These are phyloP conservation scores for Thinocorus orbignyianus DNA, from an alignment of 2,113 vertebrate species.

Conservation along the genomic window DNA sequence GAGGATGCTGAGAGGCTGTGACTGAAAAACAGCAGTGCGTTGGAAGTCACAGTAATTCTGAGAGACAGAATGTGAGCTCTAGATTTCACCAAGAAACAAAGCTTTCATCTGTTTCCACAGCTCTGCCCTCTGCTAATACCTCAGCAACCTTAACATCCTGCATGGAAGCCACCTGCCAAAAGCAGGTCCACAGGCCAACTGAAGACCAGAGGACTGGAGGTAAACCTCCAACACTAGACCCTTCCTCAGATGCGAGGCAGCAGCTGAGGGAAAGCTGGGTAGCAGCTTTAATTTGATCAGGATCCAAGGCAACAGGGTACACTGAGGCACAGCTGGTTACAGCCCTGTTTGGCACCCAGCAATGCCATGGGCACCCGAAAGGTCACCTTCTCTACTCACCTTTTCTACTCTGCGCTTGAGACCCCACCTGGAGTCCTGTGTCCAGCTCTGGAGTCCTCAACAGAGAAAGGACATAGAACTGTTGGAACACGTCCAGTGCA, in stretches of 20 bases:
- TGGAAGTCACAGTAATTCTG: background rate
- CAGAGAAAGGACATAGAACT: too few relatives aligned
- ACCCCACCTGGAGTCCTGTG: too few relatives aligned
- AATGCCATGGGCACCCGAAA: accelerated
- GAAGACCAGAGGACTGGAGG: background rate
- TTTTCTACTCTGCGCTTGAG: too few relatives aligned
- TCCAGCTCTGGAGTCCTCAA: too few relatives aligned
- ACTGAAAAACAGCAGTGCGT: background rate
- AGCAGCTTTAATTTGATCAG: accelerated
- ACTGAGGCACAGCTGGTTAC: background rate
- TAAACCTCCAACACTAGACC: background rate
- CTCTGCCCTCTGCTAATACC: background rate
- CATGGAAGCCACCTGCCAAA: background rate
- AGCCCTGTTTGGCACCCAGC: accelerated
- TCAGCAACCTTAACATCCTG: background rate
- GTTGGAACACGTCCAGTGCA: too few relatives aligned
- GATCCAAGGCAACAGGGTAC: accelerated
- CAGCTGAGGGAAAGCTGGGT: background rate
- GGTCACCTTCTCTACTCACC: too few relatives aligned
- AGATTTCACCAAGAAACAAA: background rate
- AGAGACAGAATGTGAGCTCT: background rate
- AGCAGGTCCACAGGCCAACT: background rate
- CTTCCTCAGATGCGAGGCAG: background rate
- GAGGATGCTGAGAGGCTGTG: background rate
- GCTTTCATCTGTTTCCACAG: background rate